Evolutionary conservation across 2,888 invertebrate species (phyloP).

Genomic region (Himalopsyche tibetana): DNA sequence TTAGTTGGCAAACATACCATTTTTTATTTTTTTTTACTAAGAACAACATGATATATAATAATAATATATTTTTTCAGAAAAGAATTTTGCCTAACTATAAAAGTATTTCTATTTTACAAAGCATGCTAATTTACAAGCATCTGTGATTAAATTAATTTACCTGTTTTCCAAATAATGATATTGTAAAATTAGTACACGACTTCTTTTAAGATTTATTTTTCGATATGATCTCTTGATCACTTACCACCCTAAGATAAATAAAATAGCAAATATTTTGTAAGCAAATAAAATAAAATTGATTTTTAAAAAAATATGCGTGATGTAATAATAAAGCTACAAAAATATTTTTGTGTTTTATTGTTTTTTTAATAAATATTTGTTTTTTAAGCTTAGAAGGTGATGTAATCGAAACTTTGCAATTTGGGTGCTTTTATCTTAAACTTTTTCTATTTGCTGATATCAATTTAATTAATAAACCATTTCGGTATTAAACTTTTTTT

Average conservation of each 20-base stretch:
- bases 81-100: constrained; percentile 35
- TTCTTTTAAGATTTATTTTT: constrained; percentile 2
- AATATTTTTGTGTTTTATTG: too few relatives aligned
- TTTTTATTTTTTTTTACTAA: constrained; percentile 33
- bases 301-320: too few relatives aligned
- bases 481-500: too few relatives aligned
- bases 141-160: constrained; percentile 1
- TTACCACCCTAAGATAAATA: background rate
- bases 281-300: too few relatives aligned
- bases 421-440: too few relatives aligned
- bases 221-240: background rate
- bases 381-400: too few relatives aligned
- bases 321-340: too few relatives aligned
- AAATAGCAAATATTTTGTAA: too few relatives aligned
- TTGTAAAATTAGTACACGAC: background rate
- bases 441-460: too few relatives aligned
- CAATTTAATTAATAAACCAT: too few relatives aligned
- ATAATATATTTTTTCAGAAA: constrained; percentile 3
- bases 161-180: constrained; percentile 39
- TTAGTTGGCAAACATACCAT: constrained; percentile 48
- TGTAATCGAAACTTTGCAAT: too few relatives aligned
- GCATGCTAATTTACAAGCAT: constrained; percentile 22
- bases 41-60: background rate
- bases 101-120: background rate
- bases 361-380: too few relatives aligned